These are phyloP conservation scores for Potamarius usumacintae DNA, from an alignment of 2,113 vertebrate species.

Conservation along the genomic window DNA sequence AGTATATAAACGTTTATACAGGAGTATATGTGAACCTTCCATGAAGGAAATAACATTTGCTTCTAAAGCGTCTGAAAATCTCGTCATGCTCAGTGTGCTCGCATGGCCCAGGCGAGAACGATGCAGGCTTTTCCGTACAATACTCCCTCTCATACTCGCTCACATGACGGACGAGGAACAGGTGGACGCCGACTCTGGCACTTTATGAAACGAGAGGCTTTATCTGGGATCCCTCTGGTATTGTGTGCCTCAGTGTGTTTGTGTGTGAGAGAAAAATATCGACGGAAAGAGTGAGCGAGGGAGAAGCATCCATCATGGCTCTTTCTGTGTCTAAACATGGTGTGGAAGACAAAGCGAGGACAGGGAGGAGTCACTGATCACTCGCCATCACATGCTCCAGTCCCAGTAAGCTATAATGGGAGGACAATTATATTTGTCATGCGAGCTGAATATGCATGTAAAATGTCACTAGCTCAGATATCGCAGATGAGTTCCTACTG, in stretches of 20 bases:
- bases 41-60: constrained; percentile 8
- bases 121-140: neutral
- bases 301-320: constrained; percentile 2
- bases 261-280: constrained; percentile 11
- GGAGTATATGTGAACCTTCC: neutral
- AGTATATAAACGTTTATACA: neutral
- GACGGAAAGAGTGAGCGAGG: constrained; percentile 13
- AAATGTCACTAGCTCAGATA: neutral
- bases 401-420: constrained; percentile 20
- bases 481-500: neutral
- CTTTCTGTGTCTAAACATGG: constrained; percentile 52
- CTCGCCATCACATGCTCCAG: neutral
- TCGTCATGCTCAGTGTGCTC: neutral
- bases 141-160: constrained; percentile 4
- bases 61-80: neutral
- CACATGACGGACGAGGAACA: constrained; percentile 46
- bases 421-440: constrained; percentile 28
- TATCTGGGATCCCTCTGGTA: constrained; percentile 44
- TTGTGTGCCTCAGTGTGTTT: constrained; percentile 29
- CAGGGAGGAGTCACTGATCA: neutral
- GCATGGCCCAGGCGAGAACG: neutral
- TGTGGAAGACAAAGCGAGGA: constrained; percentile 46
- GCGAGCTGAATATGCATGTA: neutral
- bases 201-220: constrained; percentile 45
- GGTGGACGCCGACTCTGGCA: constrained; percentile 40